Conservation (phyloP, 2,797 vertebrate species). For the Mormyrus proboscirostris region DNA sequence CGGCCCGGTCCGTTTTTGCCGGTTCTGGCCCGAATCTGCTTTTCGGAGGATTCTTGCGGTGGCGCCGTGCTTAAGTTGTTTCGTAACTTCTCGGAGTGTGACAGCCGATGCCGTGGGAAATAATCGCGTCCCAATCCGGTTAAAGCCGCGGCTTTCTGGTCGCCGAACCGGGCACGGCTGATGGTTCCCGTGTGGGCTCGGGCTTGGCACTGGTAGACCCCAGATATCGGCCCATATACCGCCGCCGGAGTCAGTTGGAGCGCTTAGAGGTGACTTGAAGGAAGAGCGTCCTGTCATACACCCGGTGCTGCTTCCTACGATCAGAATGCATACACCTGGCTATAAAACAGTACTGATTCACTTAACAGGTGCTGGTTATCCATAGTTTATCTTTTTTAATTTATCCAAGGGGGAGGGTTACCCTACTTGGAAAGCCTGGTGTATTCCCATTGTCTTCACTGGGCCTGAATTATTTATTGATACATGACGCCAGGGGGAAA, state of each 20-base stretch:
- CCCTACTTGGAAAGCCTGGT: background rate
- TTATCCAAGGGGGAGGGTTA: background rate
- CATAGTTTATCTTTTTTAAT: background rate
- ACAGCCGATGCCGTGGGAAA: background rate
- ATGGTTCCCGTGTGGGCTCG: background rate
- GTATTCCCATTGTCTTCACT: background rate
- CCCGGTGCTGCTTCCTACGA: background rate
- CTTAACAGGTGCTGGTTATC: background rate
- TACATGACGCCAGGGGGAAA: background rate
- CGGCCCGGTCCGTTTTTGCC: background rate
- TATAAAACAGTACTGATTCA: background rate
- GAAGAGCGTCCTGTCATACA: background rate
- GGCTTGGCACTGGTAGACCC: background rate
- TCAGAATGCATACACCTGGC: background rate
- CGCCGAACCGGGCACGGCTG: background rate
- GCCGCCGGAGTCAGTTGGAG: constrained; percentile 2
- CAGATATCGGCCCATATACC: background rate
- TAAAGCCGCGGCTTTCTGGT: background rate
- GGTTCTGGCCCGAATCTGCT: background rate
- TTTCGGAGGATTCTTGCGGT: background rate
- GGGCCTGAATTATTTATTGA: constrained; percentile 2
- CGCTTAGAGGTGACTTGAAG: constrained; percentile 20
- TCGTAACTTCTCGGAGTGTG: background rate
- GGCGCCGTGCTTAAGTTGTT: background rate
- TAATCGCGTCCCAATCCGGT: background rate